Evolutionary conservation across 1,140 invertebrate genomes (phyloP), one percentile per base, ranked within the genome.

Genomic region (Nasonia longicornis): DNA sequence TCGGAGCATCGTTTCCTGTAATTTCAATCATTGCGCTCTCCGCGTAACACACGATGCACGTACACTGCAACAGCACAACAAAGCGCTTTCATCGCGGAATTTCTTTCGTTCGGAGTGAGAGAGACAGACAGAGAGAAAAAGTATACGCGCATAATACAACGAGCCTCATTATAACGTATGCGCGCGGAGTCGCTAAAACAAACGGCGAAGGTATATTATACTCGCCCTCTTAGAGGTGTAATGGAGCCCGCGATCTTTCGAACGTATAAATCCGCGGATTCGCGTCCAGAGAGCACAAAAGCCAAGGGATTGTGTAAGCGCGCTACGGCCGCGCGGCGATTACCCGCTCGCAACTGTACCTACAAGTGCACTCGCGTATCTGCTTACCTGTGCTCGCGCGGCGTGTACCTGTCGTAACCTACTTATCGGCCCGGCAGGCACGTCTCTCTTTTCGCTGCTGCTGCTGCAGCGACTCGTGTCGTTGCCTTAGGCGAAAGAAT

Each of bases 371-470:
- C n/a, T 69, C 48, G 45, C 42, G 77, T 70, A 78, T 67, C 22
- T 45, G 45, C 45, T 29, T 79, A 52, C 76, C 79, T 77, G 79
- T 45, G 70, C 75, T n/a, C 80, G 52, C 38, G 58, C 77, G 66
- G 66, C 66, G 45, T 35, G 35, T 71, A 81, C 35, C 77, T 83
- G 81, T 74, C 77, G 82, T 83, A 85, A 84, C 84, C 84, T 83
- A 85, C 83, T 86, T 86, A 85, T 71, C 78, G 74, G 8, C 38
- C 14, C n/a, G 74, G 35, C 73, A 35, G 16, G 10, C 20, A 12
- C 29, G 38, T 22, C 35, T 20, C 35, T 20, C 20, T 77, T 77
- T 67, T 66, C 64, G 29, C 64, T 35, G 38, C n/a, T 42, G 35
- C 31, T 22, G 35, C 31, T 31, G 64, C 64, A 73, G 38, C 64